These are phyloP conservation scores for Pseudonaja textilis DNA, from an alignment of 2,113 vertebrate genomes.

Conservation along the genomic window DNA sequence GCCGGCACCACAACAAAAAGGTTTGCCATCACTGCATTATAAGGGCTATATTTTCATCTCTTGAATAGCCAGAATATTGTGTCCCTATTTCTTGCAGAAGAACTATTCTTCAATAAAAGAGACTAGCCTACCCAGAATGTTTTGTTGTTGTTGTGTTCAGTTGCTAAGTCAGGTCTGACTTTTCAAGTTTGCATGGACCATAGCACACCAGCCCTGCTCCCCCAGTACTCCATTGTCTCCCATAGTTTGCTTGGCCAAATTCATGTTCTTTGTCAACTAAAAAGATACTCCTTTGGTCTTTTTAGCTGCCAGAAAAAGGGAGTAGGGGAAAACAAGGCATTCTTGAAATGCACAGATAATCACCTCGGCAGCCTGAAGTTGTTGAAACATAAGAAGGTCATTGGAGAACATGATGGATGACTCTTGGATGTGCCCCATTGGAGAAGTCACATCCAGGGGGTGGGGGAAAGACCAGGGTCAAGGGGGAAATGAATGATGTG, in stretches of 20 bases:
- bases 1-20: too few relatives aligned
- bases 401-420: too few relatives aligned
- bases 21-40: not conserved
- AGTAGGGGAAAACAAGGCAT: too few relatives aligned
- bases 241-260: not conserved
- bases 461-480: too few relatives aligned
- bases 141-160: not conserved
- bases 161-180: not conserved
- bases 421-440: too few relatives aligned
- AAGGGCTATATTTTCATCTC: not conserved
- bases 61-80: not conserved
- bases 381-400: too few relatives aligned
- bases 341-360: too few relatives aligned
- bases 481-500: too few relatives aligned
- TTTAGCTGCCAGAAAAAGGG: too few relatives aligned
- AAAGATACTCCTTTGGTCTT: too few relatives aligned
- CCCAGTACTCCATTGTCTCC: not conserved
- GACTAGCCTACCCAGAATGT: not conserved
- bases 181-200: not conserved
- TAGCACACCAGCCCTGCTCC: not conserved
- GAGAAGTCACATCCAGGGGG: too few relatives aligned
- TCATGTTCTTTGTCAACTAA: not conserved
- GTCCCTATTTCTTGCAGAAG: not conserved
- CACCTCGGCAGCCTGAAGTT: too few relatives aligned
- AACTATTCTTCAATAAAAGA: not conserved